Conservation (phyloP, 1,140 invertebrate species). For the Leptinotarsa texana region DNA sequence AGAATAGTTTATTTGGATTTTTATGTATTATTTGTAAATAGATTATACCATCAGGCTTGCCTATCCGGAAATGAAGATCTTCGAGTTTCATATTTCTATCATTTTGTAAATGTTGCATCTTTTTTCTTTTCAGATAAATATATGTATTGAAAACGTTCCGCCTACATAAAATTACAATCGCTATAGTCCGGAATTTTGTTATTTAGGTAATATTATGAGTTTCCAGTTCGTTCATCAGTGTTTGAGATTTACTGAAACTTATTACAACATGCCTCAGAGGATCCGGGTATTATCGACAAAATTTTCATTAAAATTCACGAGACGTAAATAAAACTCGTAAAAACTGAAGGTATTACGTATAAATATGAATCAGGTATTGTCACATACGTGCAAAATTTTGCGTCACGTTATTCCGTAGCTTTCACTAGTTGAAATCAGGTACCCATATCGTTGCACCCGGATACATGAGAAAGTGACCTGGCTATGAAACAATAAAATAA, state of each 20-base stretch:
- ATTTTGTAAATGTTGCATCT: too few relatives aligned
- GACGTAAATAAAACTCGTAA: background rate
- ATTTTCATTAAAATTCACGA: conserved; percentile 4
- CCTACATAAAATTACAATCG: too few relatives aligned
- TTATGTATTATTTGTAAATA: too few relatives aligned
- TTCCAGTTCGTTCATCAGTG: background rate
- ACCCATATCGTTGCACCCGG: conserved; percentile 38
- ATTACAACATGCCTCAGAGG: background rate
- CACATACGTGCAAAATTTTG: conserved; percentile 28
- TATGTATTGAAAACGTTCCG: too few relatives aligned
- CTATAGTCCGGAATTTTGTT: too few relatives aligned
- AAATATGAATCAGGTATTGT: conserved; percentile 19
- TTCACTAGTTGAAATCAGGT: conserved; percentile 33
- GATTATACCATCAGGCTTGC: too few relatives aligned
- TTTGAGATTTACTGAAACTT: background rate
- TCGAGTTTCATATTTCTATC: too few relatives aligned
- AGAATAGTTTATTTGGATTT: too few relatives aligned
- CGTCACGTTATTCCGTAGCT: conserved; percentile 24
- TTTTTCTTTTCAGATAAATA: too few relatives aligned
- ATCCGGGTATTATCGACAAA: background rate
- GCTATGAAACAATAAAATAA: conserved; percentile 9
- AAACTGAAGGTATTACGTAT: conserved; percentile 4
- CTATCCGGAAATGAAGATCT: too few relatives aligned
- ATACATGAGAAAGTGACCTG: conserved; percentile 27
- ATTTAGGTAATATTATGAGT: too few relatives aligned